Base-by-base conservation (phyloP, 2,888 invertebrate genomes). In the Torymus texanus region DNA sequence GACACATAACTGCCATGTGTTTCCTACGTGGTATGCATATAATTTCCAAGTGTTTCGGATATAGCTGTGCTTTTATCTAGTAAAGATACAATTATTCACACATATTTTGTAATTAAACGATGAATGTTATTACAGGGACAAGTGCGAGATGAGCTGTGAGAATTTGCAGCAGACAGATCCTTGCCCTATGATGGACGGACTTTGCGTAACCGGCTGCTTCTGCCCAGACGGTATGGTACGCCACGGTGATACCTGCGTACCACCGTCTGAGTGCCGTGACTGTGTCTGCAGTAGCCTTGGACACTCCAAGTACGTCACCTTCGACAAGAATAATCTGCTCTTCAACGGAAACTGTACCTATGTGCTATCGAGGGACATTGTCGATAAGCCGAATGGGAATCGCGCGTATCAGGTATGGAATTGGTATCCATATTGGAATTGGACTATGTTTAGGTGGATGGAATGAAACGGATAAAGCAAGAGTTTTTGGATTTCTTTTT, bases 341-440 rank as follows among this genome's bases (percentile, higher is more conserved):
- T 95, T 95, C 89, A 94, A 95, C 83, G 96, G 96, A 5, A 96
- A 96, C 88, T 97, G 97, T 88, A 75, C 95, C 0, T 97, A 97
- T 88, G 91, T 97, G 50, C 93, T 96, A 72, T 94, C 96, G 0
- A 91, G 95, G 53, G 94, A 95, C 88, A 90, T 92, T 10, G 0
- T 58, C 61, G 87, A 91, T 14, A 71, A n/a, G 14, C 16, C 5
- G 8, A 10, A 81, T 2, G 92, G 92, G 12, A 88, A 88, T 14
- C 88, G 91, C 87, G 83, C 92, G 90, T 91, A 92, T 87, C 91
- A 93, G 90, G 89, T 93, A 85, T 63, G 8, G 8, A 8, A 16
- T 63, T 41, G 5, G n/a, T 12, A 16, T 50, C 11, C 4, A 21
- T 24, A 55, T 4, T 55, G 24, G 10, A 24, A n/a, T n/a, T n/a